Percentiles rank a stretch among this genome's conserved stretches.
phyloP scores from a whole-genome alignment of 2,888 invertebrate genomes.

The Isotomurus palustris region DNA sequence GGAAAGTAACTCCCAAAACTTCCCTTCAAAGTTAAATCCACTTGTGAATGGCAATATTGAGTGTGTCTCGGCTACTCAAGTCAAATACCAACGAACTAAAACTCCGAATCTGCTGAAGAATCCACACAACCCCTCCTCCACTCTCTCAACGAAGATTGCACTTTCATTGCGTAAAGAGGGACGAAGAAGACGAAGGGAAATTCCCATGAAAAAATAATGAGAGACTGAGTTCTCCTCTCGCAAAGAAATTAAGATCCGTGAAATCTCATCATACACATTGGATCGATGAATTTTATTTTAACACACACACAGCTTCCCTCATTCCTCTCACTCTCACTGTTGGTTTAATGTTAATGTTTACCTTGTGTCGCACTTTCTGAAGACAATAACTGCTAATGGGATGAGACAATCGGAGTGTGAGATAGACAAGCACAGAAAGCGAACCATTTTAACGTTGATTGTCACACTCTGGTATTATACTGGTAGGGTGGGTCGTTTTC shows the following conservation, averaged over 20 bases:
- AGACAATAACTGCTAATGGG: constrained; percentile 35
- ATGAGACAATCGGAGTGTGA: constrained; percentile 5
- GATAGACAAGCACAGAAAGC: background rate
- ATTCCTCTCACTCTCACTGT: constrained; percentile 31
- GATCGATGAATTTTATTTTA: constrained; percentile 37
- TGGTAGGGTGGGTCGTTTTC: too few relatives aligned
- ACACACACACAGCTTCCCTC: too few relatives aligned
- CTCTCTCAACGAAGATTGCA: too few relatives aligned
- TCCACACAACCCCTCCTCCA: too few relatives aligned
- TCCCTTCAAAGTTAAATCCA: background rate
- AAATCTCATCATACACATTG: constrained; percentile 42
- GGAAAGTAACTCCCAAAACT: too few relatives aligned
- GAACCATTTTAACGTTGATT: too few relatives aligned
- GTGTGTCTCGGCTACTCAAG: background rate
- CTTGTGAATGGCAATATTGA: background rate
- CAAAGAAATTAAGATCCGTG: constrained; percentile 40
- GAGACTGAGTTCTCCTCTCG: constrained; percentile 23
- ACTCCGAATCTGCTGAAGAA: background rate
- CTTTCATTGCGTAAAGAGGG: background rate
- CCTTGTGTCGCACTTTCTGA: too few relatives aligned
- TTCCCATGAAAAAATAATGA: constrained; percentile 41
- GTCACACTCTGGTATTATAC: too few relatives aligned
- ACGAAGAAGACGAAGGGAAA: constrained; percentile 3
- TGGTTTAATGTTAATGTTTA: too few relatives aligned
- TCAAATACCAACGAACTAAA: background rate